Base-by-base conservation (phyloP, 2,888 invertebrate genomes). In the Limenitis camilla region DNA sequence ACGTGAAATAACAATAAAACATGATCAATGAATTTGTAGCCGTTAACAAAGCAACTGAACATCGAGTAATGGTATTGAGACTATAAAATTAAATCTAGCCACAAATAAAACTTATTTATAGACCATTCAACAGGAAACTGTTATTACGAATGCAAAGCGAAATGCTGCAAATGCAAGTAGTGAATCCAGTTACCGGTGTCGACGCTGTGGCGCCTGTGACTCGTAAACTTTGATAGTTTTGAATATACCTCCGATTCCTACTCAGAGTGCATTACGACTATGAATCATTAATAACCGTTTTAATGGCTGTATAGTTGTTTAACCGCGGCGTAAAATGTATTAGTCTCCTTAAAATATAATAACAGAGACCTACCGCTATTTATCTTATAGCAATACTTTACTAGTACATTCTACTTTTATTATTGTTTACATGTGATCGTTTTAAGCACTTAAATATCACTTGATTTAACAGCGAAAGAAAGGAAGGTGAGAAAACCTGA, bases 221-320 rank as follows among this genome's bases (percentile, higher is more conserved):
- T 78, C 78, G 76, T 85, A 77, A 84, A 85, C 65, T 79, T 81
- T 80, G 76, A 82, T 80, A 69, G 78, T 72, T 68, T 70, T 71
- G 71, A 70, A 78, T 72, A 62, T 49, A 62, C 58, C 55, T 58
- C 42, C 59, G 56, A 59, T 49, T 46, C 49, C 39, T 43, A 49
- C 51, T 49, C 56, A 32, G 54, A 52, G 11, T 43, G 33, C 46
- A 45, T 40, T 46, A 4, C 38, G 35, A n/a, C n/a, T n/a, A n/a
- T n/a, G n/a, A n/a, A n/a, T n/a, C n/a, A n/a, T n/a, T n/a, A n/a
- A n/a, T n/a, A n/a, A n/a, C n/a, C n/a, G n/a, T n/a, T 39, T 47
- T 56, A 50, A 44, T 52, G 45, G 53, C 48, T 40, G 36, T 35
- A 40, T 44, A 10, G 8, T 33, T 11, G 9, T 42, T 31, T 6